Conservation (phyloP, 2,113 vertebrate genomes). For the Coracopsis vasa region DNA sequence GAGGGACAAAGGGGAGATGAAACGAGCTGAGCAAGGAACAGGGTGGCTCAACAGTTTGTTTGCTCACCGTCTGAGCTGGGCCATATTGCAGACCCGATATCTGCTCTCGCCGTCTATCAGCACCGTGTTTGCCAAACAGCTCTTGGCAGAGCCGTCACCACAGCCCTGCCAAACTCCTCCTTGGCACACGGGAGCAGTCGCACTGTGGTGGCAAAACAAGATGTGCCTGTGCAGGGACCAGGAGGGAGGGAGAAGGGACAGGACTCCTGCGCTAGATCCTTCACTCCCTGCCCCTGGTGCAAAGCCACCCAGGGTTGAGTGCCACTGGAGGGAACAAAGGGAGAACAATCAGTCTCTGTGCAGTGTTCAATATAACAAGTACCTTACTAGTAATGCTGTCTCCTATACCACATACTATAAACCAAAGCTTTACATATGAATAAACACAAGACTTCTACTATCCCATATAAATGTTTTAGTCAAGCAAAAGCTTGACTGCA, state of each 20-base stretch:
- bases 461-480: not conserved
- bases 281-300: not conserved
- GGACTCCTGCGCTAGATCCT: not conserved
- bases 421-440: not conserved
- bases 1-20: fast-evolving
- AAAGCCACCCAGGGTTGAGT: fast-evolving
- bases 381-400: not conserved
- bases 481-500: not conserved
- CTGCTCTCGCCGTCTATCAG: not conserved
- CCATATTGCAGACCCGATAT: not conserved
- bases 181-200: not conserved
- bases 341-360: not conserved
- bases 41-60: not conserved
- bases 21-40: not conserved
- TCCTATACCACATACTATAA: fast-evolving
- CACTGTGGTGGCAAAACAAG: not conserved
- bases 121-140: not conserved
- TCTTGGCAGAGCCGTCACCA: not conserved
- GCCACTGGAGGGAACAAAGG: not conserved
- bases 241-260: not conserved
- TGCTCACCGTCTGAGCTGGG: not conserved
- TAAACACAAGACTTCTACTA: fast-evolving
- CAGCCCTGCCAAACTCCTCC: not conserved
- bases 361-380: not conserved
- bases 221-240: not conserved